Evolutionary conservation across 2,888 invertebrate genomes (phyloP).

Genomic region (Taphrorychus bicolor): DNA sequence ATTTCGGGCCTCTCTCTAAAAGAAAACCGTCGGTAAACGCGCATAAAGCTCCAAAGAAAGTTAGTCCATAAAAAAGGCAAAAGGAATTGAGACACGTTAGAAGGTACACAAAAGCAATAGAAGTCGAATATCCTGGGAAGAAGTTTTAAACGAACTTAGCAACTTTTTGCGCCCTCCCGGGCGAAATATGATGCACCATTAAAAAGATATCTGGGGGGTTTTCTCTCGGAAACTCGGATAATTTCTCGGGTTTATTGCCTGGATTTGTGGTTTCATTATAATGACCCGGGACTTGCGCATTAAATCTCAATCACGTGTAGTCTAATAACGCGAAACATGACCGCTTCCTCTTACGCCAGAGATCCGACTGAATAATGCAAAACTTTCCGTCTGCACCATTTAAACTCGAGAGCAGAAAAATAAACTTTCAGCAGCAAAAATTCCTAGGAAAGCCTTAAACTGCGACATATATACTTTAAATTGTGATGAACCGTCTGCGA

Average conservation of each 20-base stretch:
- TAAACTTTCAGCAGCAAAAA: slow-evolving; percentile 10
- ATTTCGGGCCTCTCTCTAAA: not conserved
- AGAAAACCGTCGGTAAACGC: slow-evolving; percentile 9
- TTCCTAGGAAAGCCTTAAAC: slow-evolving; percentile 14
- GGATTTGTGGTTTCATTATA: slow-evolving; percentile 35
- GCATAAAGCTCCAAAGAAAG: slow-evolving; percentile 17
- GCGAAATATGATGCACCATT: slow-evolving; percentile 40
- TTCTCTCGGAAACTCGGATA: slow-evolving; percentile 14
- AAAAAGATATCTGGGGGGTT: slow-evolving; percentile 31
- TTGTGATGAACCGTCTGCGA: slow-evolving; percentile 28
- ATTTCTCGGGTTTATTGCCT: slow-evolving; percentile 27
- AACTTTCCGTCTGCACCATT: slow-evolving; percentile 9
- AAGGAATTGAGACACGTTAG: slow-evolving; percentile 23
- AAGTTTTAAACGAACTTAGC: slow-evolving; percentile 37
- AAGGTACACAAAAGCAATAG: slow-evolving; percentile 39
- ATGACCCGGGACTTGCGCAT: slow-evolving; percentile 3
- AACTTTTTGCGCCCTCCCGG: slow-evolving; percentile 30
- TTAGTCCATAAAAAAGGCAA: slow-evolving; percentile 25
- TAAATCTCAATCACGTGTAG: slow-evolving; percentile 2
- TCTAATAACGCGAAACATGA: slow-evolving; percentile 2
- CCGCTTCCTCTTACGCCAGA: not conserved
- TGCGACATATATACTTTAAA: slow-evolving; percentile 31
- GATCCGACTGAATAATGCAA: slow-evolving; percentile 11
- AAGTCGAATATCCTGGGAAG: slow-evolving; percentile 31
- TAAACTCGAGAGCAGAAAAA: slow-evolving; percentile 3